Percentiles rank a stretch among this genome's conserved stretches.
These are phyloP conservation scores for Geothlypis trichas DNA, from an alignment of 2,113 vertebrate genomes.

Conservation along the genomic window DNA sequence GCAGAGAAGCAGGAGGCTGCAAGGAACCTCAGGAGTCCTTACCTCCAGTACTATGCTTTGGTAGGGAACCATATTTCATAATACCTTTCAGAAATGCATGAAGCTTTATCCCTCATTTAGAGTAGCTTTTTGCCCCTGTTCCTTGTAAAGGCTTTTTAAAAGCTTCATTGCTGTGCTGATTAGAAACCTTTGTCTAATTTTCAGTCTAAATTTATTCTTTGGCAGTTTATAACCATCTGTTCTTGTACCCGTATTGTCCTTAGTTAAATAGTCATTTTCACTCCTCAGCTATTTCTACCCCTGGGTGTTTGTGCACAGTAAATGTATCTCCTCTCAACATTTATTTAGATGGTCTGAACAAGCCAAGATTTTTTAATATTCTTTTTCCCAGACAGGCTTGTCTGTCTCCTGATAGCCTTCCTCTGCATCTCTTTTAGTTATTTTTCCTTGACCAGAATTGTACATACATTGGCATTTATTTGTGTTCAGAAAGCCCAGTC, in stretches of 20 bases:
- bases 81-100: neutral
- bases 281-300: conserved; percentile 21
- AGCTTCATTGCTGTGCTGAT: conserved; percentile 43
- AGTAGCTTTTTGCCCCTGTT: conserved; percentile 26
- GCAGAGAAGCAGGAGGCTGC: neutral
- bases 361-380: neutral
- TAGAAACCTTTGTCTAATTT: conserved; percentile 64
- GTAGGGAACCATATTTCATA: neutral
- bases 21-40: neutral
- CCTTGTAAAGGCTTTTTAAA: conserved; percentile 24
- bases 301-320: neutral
- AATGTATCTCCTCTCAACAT: conserved; percentile 13
- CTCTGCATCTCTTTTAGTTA: neutral
- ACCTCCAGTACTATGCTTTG: neutral
- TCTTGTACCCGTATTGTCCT: conserved; percentile 52
- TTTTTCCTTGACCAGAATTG: conserved; percentile 1
- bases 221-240: conserved; percentile 61
- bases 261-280: conserved; percentile 46
- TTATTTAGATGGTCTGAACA: conserved; percentile 7
- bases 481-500: neutral
- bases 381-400: neutral
- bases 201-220: conserved; percentile 61
- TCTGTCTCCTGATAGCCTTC: neutral
- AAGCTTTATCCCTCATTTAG: conserved; percentile 27
- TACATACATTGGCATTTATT: neutral